A percentile compares a stretch with the other conserved stretches of the same genome.
phyloP scores from a whole-genome alignment of 1,140 invertebrate genomes.

The Gonioctena quinquepunctata region DNA sequence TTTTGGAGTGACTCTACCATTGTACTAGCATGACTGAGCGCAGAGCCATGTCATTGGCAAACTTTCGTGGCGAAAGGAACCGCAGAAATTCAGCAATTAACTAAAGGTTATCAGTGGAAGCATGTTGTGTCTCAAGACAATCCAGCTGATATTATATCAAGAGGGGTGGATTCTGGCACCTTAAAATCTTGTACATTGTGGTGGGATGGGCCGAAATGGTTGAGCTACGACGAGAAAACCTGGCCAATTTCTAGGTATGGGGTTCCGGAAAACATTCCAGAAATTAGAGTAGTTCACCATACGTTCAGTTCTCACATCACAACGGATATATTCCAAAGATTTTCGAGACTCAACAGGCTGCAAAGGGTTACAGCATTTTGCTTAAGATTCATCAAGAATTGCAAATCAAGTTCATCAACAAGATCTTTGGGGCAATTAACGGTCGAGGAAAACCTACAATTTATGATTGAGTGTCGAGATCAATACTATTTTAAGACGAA shows the following conservation, averaged over 20 bases:
- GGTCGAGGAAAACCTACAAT: constrained; percentile 14
- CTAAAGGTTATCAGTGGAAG: constrained; percentile 28
- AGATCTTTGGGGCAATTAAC: constrained; percentile 1
- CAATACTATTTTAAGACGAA: too few relatives aligned
- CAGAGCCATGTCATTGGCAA: constrained; percentile 18
- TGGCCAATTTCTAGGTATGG: constrained; percentile 21
- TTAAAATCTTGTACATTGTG: constrained; percentile 21
- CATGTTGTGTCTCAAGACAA: constrained; percentile 39
- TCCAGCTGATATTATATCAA: constrained; percentile 41
- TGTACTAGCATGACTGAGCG: constrained; percentile 24
- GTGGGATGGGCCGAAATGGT: constrained; percentile 29
- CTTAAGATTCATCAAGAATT: constrained; percentile 24
- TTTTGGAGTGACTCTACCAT: constrained; percentile 39
- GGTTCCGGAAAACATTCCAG: constrained; percentile 20
- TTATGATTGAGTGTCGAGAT: too few relatives aligned
- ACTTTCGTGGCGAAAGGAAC: constrained; percentile 43
- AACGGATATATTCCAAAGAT: constrained; percentile 1
- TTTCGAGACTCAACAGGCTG: constrained; percentile 15
- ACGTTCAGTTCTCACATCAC: constrained; percentile 4
- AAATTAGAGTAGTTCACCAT: background rate
- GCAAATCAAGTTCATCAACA: background rate
- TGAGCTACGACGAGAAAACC: background rate
- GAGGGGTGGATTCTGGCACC: constrained; percentile 27
- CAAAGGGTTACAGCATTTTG: constrained; percentile 17
- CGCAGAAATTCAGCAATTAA: constrained; percentile 33